These are phyloP conservation scores for Phylloscopus trochiloides DNA, from an alignment of 2,113 vertebrate genomes.

Conservation along the genomic window DNA sequence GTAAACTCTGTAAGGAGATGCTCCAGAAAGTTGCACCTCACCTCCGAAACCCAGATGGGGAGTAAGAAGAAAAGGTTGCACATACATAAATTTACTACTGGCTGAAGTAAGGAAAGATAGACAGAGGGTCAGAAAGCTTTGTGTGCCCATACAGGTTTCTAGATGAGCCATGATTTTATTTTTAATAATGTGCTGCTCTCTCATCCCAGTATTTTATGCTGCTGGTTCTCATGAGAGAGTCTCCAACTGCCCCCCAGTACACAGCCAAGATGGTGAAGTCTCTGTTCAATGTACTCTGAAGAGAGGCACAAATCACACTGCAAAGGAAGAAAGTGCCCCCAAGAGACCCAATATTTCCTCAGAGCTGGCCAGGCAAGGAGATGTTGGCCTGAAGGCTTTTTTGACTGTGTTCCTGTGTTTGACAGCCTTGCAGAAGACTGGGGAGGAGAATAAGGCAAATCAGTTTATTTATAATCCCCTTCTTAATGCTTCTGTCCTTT, in stretches of 20 bases:
- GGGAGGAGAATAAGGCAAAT: neutral
- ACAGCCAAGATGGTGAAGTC: neutral
- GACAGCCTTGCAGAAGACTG: neutral
- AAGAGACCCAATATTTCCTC: neutral
- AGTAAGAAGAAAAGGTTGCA: neutral
- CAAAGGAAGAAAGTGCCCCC: neutral
- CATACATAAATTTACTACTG: neutral
- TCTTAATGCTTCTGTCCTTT: neutral
- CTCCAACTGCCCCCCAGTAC: neutral
- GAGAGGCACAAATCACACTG: neutral
- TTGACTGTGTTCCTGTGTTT: neutral
- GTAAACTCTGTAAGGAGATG: neutral
- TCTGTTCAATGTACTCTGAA: neutral
- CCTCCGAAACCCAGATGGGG: neutral
- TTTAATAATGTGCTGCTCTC: neutral
- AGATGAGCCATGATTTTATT: neutral
- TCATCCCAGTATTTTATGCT: neutral
- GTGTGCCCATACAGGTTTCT: neutral
- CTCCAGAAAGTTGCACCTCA: neutral
- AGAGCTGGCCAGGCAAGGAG: neutral
- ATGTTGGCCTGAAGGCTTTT: neutral
- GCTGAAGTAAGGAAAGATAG: neutral
- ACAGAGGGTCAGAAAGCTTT: neutral
- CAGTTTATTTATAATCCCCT: neutral
- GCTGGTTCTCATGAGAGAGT: neutral